Conservation (phyloP, 1,140 invertebrate genomes). For the Procambarus clarkii region DNA sequence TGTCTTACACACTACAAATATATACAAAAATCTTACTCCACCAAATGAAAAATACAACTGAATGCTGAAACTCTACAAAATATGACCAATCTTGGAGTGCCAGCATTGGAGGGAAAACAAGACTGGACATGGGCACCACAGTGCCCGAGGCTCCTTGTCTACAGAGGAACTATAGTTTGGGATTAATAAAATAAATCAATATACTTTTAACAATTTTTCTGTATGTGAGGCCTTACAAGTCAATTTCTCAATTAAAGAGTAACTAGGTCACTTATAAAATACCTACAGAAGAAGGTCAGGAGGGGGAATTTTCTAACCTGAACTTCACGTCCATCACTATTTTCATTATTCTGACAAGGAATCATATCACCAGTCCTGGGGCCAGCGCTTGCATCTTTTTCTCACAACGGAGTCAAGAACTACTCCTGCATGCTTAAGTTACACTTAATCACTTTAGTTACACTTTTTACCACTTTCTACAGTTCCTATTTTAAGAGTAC, state of each 20-base stretch:
- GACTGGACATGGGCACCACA: conserved; percentile 45
- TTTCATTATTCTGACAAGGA: conserved; percentile 28
- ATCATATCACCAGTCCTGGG: conserved; percentile 56
- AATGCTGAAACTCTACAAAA: conserved; percentile 69
- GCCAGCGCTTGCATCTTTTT: conserved; percentile 29
- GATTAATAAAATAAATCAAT: conserved; percentile 55
- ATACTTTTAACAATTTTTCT: conserved; percentile 50
- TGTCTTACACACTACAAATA: conserved; percentile 70
- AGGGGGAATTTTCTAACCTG: conserved; percentile 46
- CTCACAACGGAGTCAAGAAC: neutral
- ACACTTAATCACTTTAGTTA: conserved; percentile 59
- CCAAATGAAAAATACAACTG: conserved; percentile 70
- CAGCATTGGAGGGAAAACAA: conserved; percentile 66
- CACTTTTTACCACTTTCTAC: conserved; percentile 52
- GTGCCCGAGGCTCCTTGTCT: conserved; percentile 56
- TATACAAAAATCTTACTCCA: conserved; percentile 68
- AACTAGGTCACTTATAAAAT: conserved; percentile 58
- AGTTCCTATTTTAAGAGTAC: conserved; percentile 60
- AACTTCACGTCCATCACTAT: conserved; percentile 26
- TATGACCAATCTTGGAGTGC: conserved; percentile 66
- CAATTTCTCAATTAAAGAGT: conserved; percentile 37
- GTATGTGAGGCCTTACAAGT: conserved; percentile 38
- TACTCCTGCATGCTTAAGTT: conserved; percentile 44
- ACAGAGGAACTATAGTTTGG: conserved; percentile 66
- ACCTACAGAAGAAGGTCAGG: conserved; percentile 49